Evolutionary conservation across 2,888 invertebrate species (phyloP), one percentile per base, ranked within the genome.

Genomic region (Dryadula phaetusa): DNA sequence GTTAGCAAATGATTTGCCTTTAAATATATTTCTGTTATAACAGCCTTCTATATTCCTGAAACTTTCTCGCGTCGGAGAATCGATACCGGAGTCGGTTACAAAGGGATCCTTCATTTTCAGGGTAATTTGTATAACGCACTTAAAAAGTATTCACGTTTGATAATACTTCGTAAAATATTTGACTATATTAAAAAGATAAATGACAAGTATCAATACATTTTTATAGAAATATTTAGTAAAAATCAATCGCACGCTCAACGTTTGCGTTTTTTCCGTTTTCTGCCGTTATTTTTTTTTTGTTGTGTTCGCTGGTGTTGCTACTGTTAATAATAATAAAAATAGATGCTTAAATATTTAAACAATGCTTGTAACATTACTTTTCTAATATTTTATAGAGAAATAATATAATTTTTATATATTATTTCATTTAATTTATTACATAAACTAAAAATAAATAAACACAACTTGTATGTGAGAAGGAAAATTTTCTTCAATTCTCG

Each of bases 1-100:
- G 78, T 94, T 95, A 40, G 94, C 94, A 46, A 95, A 90, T 8
- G 92, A 87, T 74, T 83, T 87, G 20, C 89, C 78, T 85, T 92
- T 86, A 85, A 88, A 82, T 75, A 92, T 73, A 75, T 83, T 90
- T 75, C 83, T 90, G 75, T 86, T 90, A 72, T 87, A 92, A 77
- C 92, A 92, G 64, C 91, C 88, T 71, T 92, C 92, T 5, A 87
- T 82, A 74, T 90, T 90, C 76, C 81, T 86, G 61, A 90, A 78
- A 75, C 88, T 90, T 67, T 90, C 88, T 63, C 82, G 83, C 61
- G 88, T 77, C 71, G 92, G 92, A 58, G 92, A 92, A 87, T 92
- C 92, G 72, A 87, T 88, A 82, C 78, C 81, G 40, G 82, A 85
- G 77, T 91, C 90, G 70, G 83, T 84, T 60, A 83, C 85, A 79